Evolutionary conservation across 2,797 vertebrate species (phyloP), one percentile per base, ranked within the genome.

Genomic region (Sebastes trivittatus): DNA sequence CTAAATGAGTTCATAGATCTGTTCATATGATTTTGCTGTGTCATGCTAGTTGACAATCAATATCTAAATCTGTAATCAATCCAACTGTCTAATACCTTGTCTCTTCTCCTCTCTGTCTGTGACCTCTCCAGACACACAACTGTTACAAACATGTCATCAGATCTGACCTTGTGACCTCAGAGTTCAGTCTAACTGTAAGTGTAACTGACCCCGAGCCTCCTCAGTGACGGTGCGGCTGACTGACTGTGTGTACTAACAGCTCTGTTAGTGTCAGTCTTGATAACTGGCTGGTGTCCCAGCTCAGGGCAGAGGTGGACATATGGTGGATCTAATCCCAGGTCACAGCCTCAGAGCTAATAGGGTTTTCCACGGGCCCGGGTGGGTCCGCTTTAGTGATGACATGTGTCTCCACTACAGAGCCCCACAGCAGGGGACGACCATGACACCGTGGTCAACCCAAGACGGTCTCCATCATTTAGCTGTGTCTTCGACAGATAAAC

Each of bases 251-350:
- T 8, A 11, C 42, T 22, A 2, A 22, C 49, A 8, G 64, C 66
- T 75, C 72, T 14, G 42, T 62, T 32, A 23, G 73, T n/a, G 13
- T 70, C 66, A 4, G 42, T 55, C 18, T 8, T 32, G 18, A 25
- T 73, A 13, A 46, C 75, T 73, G 78, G 78, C 72, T 18, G 61
- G 6, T 3, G 78, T 72, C 62, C 56, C 30, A 11, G 75, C 67
- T 23, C 16, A 7, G 65, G 71, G 60, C 78, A 76, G 80, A 83
- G 78, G 71, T 85, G 86, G 66, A 84, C 91, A 93, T 90, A 90
- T 92, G 90, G 88, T 78, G 80, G 79, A 22, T 84, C 80, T 91
- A 91, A 92, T 89, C 87, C 82, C 75, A 52, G 73, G 64, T 82
- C 86, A 75, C 75, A 52, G 87, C 84, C 81, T 88, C 11, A 1